Evolutionary conservation across 2,888 invertebrate species (phyloP).

Genomic region (Nomada ferruginata): DNA sequence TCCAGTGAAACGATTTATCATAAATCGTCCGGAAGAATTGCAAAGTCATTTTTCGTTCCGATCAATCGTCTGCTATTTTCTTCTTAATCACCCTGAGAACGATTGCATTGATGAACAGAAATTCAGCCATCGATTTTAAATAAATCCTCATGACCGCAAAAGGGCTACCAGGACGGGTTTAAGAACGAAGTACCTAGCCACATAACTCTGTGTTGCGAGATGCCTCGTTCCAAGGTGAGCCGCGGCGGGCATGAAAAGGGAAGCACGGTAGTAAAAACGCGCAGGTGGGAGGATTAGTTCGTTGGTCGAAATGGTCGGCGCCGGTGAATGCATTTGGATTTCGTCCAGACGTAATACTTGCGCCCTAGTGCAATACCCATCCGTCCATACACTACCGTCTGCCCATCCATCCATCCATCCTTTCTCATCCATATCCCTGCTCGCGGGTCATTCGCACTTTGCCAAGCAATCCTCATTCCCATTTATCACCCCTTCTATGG

Average conservation of each 20-base stretch:
- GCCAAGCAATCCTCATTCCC: conserved; percentile 82
- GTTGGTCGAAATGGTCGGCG: conserved; percentile 49
- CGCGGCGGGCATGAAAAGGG: conserved; percentile 43
- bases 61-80: too few species aligned
- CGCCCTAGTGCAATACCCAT: conserved; percentile 65
- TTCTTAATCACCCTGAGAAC: neutral
- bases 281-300: conserved; percentile 68
- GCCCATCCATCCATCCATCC: conserved; percentile 66
- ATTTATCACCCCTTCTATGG: conserved; percentile 81
- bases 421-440: conserved; percentile 70
- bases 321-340: conserved; percentile 72
- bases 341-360: conserved; percentile 68
- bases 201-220: conserved; percentile 3
- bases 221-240: conserved; percentile 38
- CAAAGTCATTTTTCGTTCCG: too few species aligned
- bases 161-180: conserved; percentile 1
- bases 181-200: conserved; percentile 5
- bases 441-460: conserved; percentile 79
- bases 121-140: conserved; percentile 22
- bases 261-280: conserved; percentile 60
- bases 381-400: conserved; percentile 62
- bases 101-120: neutral
- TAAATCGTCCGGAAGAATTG: too few species aligned
- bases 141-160: conserved; percentile 20
- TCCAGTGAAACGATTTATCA: too few species aligned